Evolutionary conservation across 2,888 invertebrate genomes (phyloP).

Genomic region (Drosophila kambysellisi): DNA sequence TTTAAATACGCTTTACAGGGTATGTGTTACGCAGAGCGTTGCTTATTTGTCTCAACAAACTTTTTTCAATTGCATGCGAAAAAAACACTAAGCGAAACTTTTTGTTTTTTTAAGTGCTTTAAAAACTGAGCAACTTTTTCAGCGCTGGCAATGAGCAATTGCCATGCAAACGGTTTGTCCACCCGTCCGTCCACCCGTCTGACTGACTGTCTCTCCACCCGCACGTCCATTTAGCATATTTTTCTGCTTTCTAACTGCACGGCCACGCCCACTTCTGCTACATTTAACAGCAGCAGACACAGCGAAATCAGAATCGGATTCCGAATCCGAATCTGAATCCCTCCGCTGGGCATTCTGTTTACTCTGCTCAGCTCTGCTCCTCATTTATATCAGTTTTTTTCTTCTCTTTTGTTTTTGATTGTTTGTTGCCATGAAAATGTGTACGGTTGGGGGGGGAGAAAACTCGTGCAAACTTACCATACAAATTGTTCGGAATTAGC

Average conservation of each 20-base stretch:
- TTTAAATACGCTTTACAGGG: constrained; percentile 14
- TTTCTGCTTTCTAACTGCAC: constrained; percentile 71
- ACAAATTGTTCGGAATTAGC: constrained; percentile 72
- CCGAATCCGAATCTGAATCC: constrained; percentile 34
- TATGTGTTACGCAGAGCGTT: neutral
- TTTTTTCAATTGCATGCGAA: constrained; percentile 42
- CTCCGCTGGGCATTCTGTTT: constrained; percentile 40
- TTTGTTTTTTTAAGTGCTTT: constrained; percentile 22
- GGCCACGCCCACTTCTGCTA: constrained; percentile 58
- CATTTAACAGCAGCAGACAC: constrained; percentile 55
- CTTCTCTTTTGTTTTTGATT: neutral
- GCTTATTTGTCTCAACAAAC: constrained; percentile 20
- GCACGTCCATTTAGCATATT: constrained; percentile 66
- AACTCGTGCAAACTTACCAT: constrained; percentile 56
- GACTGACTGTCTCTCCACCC: neutral
- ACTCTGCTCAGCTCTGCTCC: constrained; percentile 1
- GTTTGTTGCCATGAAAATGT: constrained; percentile 26
- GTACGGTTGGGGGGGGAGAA: neutral
- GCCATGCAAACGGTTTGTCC: constrained; percentile 69
- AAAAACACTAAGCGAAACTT: constrained; percentile 29
- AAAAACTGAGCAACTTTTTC: constrained; percentile 44
- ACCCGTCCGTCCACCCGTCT: neutral
- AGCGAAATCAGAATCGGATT: constrained; percentile 15
- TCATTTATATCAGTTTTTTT: constrained; percentile 18
- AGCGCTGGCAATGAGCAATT: constrained; percentile 70